phyloP scores from a whole-genome alignment of 2,888 invertebrate species.

The Frankliniella fusca region DNA sequence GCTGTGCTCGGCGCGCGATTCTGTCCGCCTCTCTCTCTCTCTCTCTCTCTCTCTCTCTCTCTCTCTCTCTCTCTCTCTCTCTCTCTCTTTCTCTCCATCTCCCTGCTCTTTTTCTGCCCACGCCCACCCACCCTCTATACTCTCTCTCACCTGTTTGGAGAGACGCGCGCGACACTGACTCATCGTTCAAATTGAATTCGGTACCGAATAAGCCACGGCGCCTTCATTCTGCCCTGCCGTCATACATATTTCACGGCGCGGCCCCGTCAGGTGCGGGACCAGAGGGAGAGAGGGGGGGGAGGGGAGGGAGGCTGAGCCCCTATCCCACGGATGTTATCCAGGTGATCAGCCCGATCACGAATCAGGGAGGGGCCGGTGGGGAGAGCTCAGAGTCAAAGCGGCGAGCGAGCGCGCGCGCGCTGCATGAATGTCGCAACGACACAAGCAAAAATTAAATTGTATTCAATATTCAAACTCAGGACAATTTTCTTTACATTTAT shows the following conservation, averaged over 20 bases:
- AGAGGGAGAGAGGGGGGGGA: background rate
- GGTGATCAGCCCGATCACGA: background rate
- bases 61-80: background rate
- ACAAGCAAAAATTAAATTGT: too few species aligned
- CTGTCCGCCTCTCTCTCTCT: background rate
- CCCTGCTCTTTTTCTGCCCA: background rate
- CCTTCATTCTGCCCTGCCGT: background rate
- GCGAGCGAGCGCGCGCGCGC: too few species aligned
- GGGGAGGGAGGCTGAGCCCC: background rate
- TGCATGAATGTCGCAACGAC: too few species aligned
- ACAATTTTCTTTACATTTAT: too few species aligned
- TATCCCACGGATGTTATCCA: conserved; percentile 11
- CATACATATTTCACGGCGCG: background rate
- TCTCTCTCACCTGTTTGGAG: too few species aligned
- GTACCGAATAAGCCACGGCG: conserved; percentile 4
- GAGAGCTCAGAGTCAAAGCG: too few species aligned
- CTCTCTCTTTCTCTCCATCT: too few species aligned
- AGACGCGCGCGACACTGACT: background rate
- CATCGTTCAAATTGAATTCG: conserved; percentile 6
- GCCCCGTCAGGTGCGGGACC: conserved; percentile 1
- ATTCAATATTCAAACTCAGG: too few species aligned
- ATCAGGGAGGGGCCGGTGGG: too few species aligned
- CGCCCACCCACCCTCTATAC: background rate
- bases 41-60: background rate
- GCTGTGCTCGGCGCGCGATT: too few species aligned